phyloP scores from a whole-genome alignment of 2,113 vertebrate species.

The Tachuris rubrigastra region DNA sequence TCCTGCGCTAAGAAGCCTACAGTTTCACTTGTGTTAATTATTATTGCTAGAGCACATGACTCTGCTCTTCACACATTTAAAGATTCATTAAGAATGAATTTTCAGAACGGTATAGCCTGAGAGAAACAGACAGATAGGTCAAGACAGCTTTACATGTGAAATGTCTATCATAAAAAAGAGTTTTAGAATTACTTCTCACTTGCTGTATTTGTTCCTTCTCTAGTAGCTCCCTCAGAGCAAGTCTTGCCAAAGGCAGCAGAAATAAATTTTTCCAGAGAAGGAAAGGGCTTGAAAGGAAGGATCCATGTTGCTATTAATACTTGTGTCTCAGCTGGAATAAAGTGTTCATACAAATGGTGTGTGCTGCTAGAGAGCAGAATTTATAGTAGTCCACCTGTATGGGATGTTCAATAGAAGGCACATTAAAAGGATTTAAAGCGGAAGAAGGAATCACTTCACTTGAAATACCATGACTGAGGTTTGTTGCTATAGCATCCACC shows the following conservation, averaged over 20 bases:
- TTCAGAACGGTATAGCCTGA: slow-evolving; percentile 43
- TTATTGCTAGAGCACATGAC: slow-evolving; percentile 7
- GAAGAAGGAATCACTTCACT: slow-evolving; percentile 45
- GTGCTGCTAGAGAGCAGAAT: slow-evolving; percentile 49
- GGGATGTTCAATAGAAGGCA: slow-evolving; percentile 47
- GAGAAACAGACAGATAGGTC: slow-evolving; percentile 49
- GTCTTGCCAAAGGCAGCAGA: slow-evolving; percentile 52
- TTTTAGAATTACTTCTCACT: slow-evolving; percentile 38
- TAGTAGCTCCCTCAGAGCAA: not conserved
- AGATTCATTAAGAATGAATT: slow-evolving; percentile 65
- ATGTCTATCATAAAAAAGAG: slow-evolving; percentile 37
- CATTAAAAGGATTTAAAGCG: slow-evolving; percentile 59
- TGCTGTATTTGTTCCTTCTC: slow-evolving; percentile 17
- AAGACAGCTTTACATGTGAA: slow-evolving; percentile 45
- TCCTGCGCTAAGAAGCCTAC: not conserved
- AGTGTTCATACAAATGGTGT: slow-evolving; percentile 44
- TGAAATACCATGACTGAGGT: slow-evolving; percentile 24
- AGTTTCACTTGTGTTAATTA: slow-evolving; percentile 50
- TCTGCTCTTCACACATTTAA: slow-evolving; percentile 19
- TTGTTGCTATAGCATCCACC: slow-evolving; percentile 1
- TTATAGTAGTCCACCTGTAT: slow-evolving; percentile 53
- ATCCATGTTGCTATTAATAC: slow-evolving; percentile 52
- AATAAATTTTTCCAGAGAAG: slow-evolving; percentile 21
- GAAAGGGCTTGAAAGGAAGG: slow-evolving; percentile 30
- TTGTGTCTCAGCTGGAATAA: slow-evolving; percentile 28